A percentile compares a stretch with the other conserved stretches of the same genome.
Conservation (phyloP, 2,797 vertebrate genomes). For the Pipistrellus nathusii region DNA sequence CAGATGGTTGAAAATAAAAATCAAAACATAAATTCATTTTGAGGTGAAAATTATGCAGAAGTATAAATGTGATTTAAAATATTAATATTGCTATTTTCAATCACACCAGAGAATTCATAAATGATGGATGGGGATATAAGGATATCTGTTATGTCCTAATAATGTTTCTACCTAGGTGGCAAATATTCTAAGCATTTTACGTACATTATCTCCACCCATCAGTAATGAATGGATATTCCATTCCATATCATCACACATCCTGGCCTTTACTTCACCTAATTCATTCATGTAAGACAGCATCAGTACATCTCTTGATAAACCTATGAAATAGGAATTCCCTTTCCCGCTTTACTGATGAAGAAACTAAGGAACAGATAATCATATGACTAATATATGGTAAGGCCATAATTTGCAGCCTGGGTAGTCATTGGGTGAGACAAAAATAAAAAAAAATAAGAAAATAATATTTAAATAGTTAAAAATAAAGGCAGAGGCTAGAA, state of each 20-base stretch:
- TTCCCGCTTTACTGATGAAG: neutral
- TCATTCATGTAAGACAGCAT: neutral
- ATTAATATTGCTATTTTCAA: conserved; percentile 12
- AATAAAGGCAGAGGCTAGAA: neutral
- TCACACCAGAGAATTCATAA: conserved; percentile 21
- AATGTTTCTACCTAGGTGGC: neutral
- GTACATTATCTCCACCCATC: neutral
- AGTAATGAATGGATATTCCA: conserved; percentile 10
- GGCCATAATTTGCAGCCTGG: neutral
- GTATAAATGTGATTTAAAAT: neutral
- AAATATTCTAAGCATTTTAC: conserved; percentile 30
- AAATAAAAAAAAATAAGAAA: neutral
- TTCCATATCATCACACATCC: neutral
- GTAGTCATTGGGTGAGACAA: neutral
- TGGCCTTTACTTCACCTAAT: neutral
- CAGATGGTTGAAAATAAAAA: conserved; percentile 33
- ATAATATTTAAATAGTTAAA: conserved; percentile 8
- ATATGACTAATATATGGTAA: neutral
- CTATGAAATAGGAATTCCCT: neutral
- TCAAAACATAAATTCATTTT: neutral
- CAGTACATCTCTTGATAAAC: neutral
- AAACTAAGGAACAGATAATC: neutral
- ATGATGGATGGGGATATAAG: neutral
- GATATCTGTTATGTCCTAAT: neutral
- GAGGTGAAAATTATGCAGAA: neutral